Conservation (phyloP, 2,888 invertebrate species). For the Caenorhabditis sp. region DNA sequence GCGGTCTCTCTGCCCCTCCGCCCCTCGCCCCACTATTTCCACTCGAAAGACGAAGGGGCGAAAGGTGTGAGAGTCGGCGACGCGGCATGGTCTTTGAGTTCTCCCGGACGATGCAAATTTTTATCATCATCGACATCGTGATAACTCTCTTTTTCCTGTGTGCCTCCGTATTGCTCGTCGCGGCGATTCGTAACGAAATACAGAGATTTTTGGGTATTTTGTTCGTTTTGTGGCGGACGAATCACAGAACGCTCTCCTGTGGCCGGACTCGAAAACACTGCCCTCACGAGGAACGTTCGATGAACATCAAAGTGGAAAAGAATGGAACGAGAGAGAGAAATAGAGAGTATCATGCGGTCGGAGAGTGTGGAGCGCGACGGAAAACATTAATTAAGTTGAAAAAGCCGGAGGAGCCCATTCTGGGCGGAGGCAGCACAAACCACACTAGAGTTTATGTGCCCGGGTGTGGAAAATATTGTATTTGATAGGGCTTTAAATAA, state of each 20-base stretch:
- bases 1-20: slow-evolving; percentile 34
- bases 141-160: background rate
- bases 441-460: no score
- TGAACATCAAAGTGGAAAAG: no score
- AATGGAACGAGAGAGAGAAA: background rate
- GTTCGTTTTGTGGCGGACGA: no score
- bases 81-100: slow-evolving; percentile 44
- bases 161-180: no score
- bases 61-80: slow-evolving; percentile 2
- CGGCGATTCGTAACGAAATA: no score
- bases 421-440: no score
- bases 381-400: slow-evolving; percentile 28
- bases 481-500: no score
- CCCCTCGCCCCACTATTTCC: slow-evolving; percentile 15
- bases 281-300: no score
- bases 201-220: no score
- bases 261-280: no score
- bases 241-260: no score
- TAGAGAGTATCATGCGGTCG: background rate
- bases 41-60: slow-evolving; percentile 26
- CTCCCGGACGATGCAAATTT: slow-evolving; percentile 35
- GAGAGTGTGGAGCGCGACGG: background rate
- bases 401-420: slow-evolving; percentile 12
- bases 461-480: no score
- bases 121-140: slow-evolving; percentile 9